These are phyloP conservation scores for Metellina segmentata DNA, from an alignment of 2,888 invertebrate genomes.

Conservation along the genomic window DNA sequence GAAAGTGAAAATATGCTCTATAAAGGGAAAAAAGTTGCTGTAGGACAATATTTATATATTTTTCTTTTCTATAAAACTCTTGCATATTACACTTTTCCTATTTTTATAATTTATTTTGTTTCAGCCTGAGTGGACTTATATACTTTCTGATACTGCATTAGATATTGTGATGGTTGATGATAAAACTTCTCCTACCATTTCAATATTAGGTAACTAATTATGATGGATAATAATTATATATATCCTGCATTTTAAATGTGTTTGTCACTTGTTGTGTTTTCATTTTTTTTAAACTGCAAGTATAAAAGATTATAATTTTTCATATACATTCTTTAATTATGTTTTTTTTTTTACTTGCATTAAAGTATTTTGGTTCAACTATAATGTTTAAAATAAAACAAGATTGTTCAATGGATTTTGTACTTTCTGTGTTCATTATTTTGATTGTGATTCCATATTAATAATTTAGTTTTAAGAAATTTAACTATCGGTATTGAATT, in stretches of 20 bases:
- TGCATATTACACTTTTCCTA: not conserved
- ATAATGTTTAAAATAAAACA: not conserved
- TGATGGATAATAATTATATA: no score
- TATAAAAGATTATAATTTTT: not conserved
- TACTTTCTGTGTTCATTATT: no score
- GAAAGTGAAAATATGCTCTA: conserved; percentile 81
- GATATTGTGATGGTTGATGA: conserved; percentile 84
- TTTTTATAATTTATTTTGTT: conserved; percentile 67
- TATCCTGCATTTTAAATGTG: no score
- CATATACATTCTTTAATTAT: no score
- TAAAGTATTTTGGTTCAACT: not conserved
- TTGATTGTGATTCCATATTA: no score
- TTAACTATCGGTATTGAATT: not conserved
- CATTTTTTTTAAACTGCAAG: not conserved
- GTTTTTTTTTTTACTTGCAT: not conserved
- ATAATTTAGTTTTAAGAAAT: not conserved
- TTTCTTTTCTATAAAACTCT: not conserved
- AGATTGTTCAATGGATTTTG: no score
- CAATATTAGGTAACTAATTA: conserved; percentile 86
- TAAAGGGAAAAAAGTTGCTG: conserved; percentile 84
- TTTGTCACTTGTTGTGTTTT: not conserved
- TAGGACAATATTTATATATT: conserved; percentile 78
- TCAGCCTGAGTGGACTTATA: conserved; percentile 89
- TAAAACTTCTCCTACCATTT: conserved; percentile 84
- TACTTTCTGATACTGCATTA: conserved; percentile 89